A percentile compares a stretch with the other conserved stretches of the same genome.
Conservation (phyloP, 2,888 invertebrate species). For the Macrosiphum euphorbiae region DNA sequence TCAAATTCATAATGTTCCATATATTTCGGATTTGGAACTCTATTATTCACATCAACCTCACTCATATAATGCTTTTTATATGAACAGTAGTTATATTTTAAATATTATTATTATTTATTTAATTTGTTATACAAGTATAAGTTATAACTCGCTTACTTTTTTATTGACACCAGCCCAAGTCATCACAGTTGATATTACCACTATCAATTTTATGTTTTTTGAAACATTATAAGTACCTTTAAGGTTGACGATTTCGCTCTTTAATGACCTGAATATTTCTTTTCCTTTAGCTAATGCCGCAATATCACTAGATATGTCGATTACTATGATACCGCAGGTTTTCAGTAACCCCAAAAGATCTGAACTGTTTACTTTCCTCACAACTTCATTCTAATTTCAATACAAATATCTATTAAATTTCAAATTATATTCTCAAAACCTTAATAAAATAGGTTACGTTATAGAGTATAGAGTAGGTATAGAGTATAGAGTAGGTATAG, state of each 20-base stretch:
- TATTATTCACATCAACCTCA: not conserved
- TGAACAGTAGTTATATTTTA: not conserved
- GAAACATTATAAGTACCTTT: not conserved
- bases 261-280: slow-evolving; percentile 22
- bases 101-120: not conserved
- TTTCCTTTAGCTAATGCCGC: not conserved
- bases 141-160: not conserved
- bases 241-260: not conserved
- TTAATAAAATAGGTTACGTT: not conserved
- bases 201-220: slow-evolving; percentile 1
- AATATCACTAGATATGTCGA: slow-evolving; percentile 33
- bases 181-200: slow-evolving; percentile 49
- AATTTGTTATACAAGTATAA: not conserved
- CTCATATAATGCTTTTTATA: not conserved
- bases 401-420: not conserved
- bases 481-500: too few relatives aligned
- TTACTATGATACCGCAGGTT: slow-evolving; percentile 33
- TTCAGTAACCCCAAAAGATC: slow-evolving; percentile 5
- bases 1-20: slow-evolving; percentile 38
- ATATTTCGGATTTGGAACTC: slow-evolving; percentile 11
- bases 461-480: too few relatives aligned
- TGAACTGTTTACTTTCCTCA: not conserved
- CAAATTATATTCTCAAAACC: not conserved
- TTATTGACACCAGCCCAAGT: slow-evolving; percentile 31
- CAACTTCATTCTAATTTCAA: slow-evolving; percentile 3